Evolutionary conservation across 2,888 invertebrate species (phyloP), one percentile per base, ranked within the genome.

Genomic region (Heliconius hortense): DNA sequence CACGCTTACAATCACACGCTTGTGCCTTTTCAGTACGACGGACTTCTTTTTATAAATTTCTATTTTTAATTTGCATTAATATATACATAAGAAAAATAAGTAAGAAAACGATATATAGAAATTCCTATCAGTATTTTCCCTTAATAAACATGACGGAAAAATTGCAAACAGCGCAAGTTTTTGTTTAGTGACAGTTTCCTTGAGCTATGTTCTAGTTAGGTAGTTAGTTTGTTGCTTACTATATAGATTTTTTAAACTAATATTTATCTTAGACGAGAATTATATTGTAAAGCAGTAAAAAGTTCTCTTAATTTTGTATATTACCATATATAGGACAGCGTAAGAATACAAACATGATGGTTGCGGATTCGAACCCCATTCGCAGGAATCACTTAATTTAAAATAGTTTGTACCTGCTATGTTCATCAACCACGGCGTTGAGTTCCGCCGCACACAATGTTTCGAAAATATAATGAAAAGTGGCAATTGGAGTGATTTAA

Each of bases 211-310:
- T 68, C 53, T 28, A 68, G 39, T 66, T 18, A 56, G 64, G 60
- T 73, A 60, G 70, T 73, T 71, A 70, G 70, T 62, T 73, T 70
- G 26, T 67, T 73, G 56, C 70, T 62, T 64, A 39, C 73, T 62
- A 73, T 76, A 69, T 39, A 24, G 43, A 59, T 69, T 73, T 64
- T 68, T 73, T 18, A 3, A 10, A 59, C 24, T n/a, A 59, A 59
- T n/a, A 59, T 4, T 11, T 59, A 59, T 59, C 24, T 24, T 59
- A 11, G 3, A 24, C 24, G 24, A 24, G 24, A 11, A 59, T 59
- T 3, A 11, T 24, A 59, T 59, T 1, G n/a, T n/a, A 59, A 24
- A 59, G 24, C 5, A 24, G 59, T n/a, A 21, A 5, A 21, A n/a
- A 56, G 4, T 11, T 59, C n/a, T 59, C 0, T 21, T 56, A 43